These are phyloP conservation scores for Zaprionus camerounensis DNA, from an alignment of 1,140 invertebrate species.

Conservation along the genomic window DNA sequence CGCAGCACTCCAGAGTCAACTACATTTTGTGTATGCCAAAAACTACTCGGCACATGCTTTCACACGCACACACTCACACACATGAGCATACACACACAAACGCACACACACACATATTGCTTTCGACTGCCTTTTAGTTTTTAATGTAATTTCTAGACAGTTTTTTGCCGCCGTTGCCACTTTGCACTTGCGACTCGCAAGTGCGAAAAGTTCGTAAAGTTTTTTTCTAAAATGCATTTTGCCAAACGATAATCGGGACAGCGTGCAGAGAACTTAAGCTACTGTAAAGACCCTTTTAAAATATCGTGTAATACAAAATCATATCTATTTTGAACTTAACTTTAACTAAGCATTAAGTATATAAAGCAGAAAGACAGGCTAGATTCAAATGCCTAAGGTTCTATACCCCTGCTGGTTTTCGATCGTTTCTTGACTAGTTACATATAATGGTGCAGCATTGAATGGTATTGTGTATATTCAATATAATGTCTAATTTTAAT, in stretches of 20 bases:
- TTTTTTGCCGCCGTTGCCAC: conserved; percentile 70
- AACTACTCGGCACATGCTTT: conserved; percentile 55
- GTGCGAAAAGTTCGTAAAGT: conserved; percentile 47
- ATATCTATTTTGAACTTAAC: neutral
- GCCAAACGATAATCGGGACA: conserved; percentile 2
- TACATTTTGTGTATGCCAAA: conserved; percentile 73
- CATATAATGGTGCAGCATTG: too few relatives aligned
- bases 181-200: conserved; percentile 46
- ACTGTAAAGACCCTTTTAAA: neutral
- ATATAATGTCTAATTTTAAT: too few relatives aligned
- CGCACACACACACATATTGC: conserved; percentile 38
- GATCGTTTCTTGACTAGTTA: too few relatives aligned
- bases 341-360: neutral
- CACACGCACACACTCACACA: conserved; percentile 28
- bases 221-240: conserved; percentile 27
- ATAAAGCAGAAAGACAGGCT: too few relatives aligned
- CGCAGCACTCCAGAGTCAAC: conserved; percentile 68
- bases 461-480: too few relatives aligned
- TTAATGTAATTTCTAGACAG: conserved; percentile 74
- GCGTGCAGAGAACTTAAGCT: neutral
- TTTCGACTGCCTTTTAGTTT: conserved; percentile 65
- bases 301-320: neutral
- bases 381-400: too few relatives aligned
- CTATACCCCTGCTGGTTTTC: too few relatives aligned
- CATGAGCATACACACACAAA: conserved; percentile 14